Evolutionary conservation across 64 coral and sea anemone species (phyloP).

Genomic region (Cladopsammia gracilis): DNA sequence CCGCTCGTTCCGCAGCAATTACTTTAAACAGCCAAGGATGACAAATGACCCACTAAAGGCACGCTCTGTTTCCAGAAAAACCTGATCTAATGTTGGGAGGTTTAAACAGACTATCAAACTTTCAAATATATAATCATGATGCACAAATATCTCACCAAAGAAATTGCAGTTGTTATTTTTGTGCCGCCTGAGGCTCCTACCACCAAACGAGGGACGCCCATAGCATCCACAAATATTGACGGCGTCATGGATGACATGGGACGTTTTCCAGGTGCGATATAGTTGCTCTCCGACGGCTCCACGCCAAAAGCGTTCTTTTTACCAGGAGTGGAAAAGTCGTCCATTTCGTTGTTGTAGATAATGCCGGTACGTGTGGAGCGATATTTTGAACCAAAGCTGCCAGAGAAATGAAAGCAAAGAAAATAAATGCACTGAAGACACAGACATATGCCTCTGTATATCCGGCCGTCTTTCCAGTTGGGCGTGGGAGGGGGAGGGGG

Average conservation of each 20-base stretch:
- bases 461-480: too few relatives aligned
- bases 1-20: too few relatives aligned
- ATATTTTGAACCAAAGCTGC: slow-evolving; percentile 86
- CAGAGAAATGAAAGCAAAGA: background rate
- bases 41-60: too few relatives aligned
- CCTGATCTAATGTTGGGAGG: too few relatives aligned
- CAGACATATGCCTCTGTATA: too few relatives aligned
- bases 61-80: too few relatives aligned
- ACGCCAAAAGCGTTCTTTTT: slow-evolving; percentile 72
- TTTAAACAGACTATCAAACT: too few relatives aligned
- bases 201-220: slow-evolving; percentile 49
- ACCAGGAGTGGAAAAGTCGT: slow-evolving; percentile 91
- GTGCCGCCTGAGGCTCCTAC: slow-evolving; percentile 88
- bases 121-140: too few relatives aligned
- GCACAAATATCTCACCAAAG: slow-evolving; percentile 53
- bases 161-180: slow-evolving; percentile 72
- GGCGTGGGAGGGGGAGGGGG: too few relatives aligned
- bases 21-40: too few relatives aligned
- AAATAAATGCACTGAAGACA: background rate
- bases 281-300: slow-evolving; percentile 78
- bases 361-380: slow-evolving; percentile 73
- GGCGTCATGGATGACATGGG: slow-evolving; percentile 86
- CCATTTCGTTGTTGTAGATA: slow-evolving; percentile 95
- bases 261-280: too few relatives aligned
- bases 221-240: slow-evolving; percentile 64